Evolutionary conservation across 2,888 invertebrate genomes (phyloP).

Genomic region (Ormyrus rosae): DNA sequence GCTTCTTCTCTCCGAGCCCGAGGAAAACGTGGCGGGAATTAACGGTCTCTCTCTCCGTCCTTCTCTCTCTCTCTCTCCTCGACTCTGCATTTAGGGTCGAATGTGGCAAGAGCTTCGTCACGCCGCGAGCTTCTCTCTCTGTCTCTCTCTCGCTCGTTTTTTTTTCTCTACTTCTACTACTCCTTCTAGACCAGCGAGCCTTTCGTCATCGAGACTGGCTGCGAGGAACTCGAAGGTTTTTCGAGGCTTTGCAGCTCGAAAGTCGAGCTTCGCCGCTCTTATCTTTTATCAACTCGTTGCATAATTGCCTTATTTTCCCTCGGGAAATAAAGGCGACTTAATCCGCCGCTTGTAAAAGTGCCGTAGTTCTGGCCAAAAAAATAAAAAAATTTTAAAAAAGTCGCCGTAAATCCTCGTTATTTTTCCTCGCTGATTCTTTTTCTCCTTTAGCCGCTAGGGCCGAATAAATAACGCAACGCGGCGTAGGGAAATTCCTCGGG

Average conservation of each 20-base stretch:
- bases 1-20: constrained; percentile 32
- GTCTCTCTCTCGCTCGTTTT: constrained; percentile 5
- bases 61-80: neutral
- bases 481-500: constrained; percentile 15
- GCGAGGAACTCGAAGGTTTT: neutral
- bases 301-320: no score
- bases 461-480: neutral
- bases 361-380: no score
- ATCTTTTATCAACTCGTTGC: no score
- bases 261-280: no score
- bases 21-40: constrained; percentile 49
- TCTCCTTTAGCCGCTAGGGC: neutral
- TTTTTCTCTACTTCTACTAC: neutral
- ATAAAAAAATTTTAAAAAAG: neutral
- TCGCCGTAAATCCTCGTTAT: constrained; percentile 11
- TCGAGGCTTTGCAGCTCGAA: no score
- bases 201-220: constrained; percentile 23
- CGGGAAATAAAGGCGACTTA: no score
- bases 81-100: constrained; percentile 24
- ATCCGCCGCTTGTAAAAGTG: no score
- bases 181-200: constrained; percentile 2
- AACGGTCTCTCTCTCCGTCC: constrained; percentile 38
- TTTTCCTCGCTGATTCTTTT: neutral
- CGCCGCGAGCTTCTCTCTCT: neutral
- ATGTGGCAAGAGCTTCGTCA: neutral